Evolutionary conservation across 37 sponge, comb jelly and placozoan species (phyloP), one percentile per base, ranked within the genome.

Genomic region (Beroe forskalii): DNA sequence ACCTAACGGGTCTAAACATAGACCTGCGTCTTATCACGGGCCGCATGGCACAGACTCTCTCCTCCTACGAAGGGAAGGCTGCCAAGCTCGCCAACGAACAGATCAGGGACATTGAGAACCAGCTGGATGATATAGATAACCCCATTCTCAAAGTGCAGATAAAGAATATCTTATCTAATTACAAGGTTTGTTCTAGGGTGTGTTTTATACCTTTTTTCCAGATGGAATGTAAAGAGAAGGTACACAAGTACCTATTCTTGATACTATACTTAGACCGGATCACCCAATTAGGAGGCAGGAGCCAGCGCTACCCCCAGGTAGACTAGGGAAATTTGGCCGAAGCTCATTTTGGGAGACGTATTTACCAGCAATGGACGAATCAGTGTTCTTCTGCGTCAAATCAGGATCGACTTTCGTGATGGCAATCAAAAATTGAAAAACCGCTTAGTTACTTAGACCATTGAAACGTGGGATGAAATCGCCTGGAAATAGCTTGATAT

Each of bases 131-230:
- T 12, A 80, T 80, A 14, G 86, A 80, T n/a, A 80, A 38, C 35
- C 86, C 86, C 0, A 80, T 80, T 23, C 86, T 80, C 14, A 80
- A 80, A 80, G 86, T 80, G 40, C 86, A 80, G 55, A 80, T 80
- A 0, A 80, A 80, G 55, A 80, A 23, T 38, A 37, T 80, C 8
- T 22, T 80, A 9, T 32, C 28, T n/a, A 37, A 80, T 43, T 80
- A 80, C 30, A 80, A 80, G 86, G 86, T 80, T 17, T 38, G 38
- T 32, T 20, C 8, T 25, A 66, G 6, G 60, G n/a, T n/a, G n/a
- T n/a, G n/a, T n/a, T n/a, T n/a, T n/a, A n/a, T n/a, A n/a, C n/a
- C n/a, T n/a, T n/a, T n/a, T n/a, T n/a, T n/a, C n/a, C n/a, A n/a
- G n/a, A n/a, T n/a, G n/a, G n/a, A n/a, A n/a, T n/a, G n/a, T n/a